Base-by-base conservation (phyloP, 1,140 invertebrate genomes). In the Drosophila hydei region DNA sequence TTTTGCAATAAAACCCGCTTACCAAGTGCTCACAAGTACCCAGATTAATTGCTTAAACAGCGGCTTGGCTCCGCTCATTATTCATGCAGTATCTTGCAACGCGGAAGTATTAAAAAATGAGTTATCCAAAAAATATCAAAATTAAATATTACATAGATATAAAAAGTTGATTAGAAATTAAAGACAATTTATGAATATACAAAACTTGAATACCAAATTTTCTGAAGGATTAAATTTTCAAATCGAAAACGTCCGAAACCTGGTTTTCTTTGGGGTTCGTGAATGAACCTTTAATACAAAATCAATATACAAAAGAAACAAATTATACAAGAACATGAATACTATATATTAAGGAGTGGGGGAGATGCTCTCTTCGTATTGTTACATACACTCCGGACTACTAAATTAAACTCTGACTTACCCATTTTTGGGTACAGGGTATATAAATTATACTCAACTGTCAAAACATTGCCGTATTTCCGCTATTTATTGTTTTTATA, bases 1-100 rank as follows among this genome's bases (percentile, higher is more conserved):
- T 87, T 75, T 77, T 67, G 81, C 63, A 79, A 83, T 88, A 76
- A 88, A 87, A 73, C 75, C 58, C 72, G 74, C 72, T 76, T 69
- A 64, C 71, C 52, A 83, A 85, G 47, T 88, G 78, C 72, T 75
- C 58, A 27, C 21, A 64, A 68, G 42, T 43, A 23, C 43, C 42
- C 74, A 85, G 83, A 85, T 88, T 88, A 85, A 85, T 85, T 79
- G 77, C 76, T 61, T 38, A 76, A 63, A 55, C 69, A 43, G 50
- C 43, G 56, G 42, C 77, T 75, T 70, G 67, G 56, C 65, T 55
- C 45, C 52, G 63, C 48, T 68, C 75, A 84, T 84, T 76, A 85
- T 72, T 84, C 80, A 83, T 67, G 51, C 51, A 47, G 19, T 71
- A 56, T 43, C 58, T 38, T 77, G 61, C 73, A 80, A 84, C 73